Base-by-base conservation (phyloP, 2,797 vertebrate species). In the Petrocephalus schoutedeni region DNA sequence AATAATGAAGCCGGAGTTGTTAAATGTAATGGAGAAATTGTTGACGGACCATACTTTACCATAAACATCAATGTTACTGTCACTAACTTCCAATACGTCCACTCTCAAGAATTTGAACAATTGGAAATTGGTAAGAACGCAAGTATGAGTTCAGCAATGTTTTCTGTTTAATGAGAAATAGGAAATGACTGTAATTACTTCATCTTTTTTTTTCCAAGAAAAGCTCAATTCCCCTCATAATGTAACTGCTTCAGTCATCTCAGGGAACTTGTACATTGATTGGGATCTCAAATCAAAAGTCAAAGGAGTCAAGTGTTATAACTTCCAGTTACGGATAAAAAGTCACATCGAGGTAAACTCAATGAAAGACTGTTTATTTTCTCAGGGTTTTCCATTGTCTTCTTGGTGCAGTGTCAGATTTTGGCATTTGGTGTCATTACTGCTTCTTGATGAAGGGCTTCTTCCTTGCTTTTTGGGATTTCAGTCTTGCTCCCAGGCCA, bases 211-310 rank as follows among this genome's bases (percentile, higher is more conserved):
- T 90, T 64, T 93, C 91, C 84, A 91, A 95, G 94, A 93, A 89
- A 93, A 92, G 74, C 74, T 93, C 61, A 94, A 92, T 77, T 90
- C 94, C 0, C 94, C 94, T 0, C 28, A 86, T 49, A 94, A 93
- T 0, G 0, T 94, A 16, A 91, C 90, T 0, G 41, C 93, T 89
- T 91, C 88, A 23, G 45, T 92, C 84, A 89, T 92, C 91, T 92
- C 90, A 45, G 89, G 85, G 90, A 91, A 83, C 85, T 84, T 92
- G 89, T 88, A 86, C 88, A 90, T 95, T 90, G 82, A 86, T 77
- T 95, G 94, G 94, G 90, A 92, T 88, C 88, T 90, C 85, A 92
- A 88, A 88, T 90, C 28, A 91, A 83, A 3, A 8, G 85, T 86
- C 61, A 45, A 0, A 0, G 84, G 2, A 0, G 12, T 51, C 49